These are phyloP conservation scores for Sterrhoptilus dennistouni DNA, from an alignment of 2,113 vertebrate genomes.

Conservation along the genomic window DNA sequence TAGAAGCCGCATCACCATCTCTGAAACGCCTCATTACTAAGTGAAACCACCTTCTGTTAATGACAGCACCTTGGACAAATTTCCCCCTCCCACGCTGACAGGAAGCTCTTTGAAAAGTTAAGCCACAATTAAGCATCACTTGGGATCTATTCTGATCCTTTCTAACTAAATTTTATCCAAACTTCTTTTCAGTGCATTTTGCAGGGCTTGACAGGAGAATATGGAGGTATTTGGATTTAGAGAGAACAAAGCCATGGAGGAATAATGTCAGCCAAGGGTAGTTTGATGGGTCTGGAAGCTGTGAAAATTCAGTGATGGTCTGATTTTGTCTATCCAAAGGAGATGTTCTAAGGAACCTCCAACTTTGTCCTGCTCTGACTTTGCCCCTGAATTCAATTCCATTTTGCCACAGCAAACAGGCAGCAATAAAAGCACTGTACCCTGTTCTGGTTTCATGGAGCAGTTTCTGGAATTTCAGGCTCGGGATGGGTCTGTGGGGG, in stretches of 20 bases:
- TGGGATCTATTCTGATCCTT: not conserved
- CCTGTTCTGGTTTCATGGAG: not conserved
- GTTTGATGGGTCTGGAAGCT: not conserved
- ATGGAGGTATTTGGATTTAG: not conserved
- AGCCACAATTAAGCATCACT: constrained; percentile 21
- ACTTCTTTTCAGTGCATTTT: not conserved
- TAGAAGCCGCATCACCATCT: not conserved
- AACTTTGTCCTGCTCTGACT: not conserved
- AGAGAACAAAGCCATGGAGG: not conserved
- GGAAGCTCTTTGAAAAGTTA: not conserved
- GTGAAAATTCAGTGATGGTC: not conserved
- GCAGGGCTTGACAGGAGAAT: not conserved
- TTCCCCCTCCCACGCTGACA: not conserved
- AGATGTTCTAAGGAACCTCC: not conserved
- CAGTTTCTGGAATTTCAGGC: not conserved
- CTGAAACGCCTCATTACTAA: not conserved
- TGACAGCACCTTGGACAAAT: constrained; percentile 28
- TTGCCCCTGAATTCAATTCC: fast-evolving
- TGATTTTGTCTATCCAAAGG: not conserved
- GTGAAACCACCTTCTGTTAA: not conserved
- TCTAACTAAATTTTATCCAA: not conserved
- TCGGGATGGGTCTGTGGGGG: not conserved
- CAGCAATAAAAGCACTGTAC: fast-evolving
- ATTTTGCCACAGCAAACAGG: not conserved
- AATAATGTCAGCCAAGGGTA: not conserved